phyloP scores from a whole-genome alignment of 1,140 invertebrate genomes.

The Andrena cerasifolii region DNA sequence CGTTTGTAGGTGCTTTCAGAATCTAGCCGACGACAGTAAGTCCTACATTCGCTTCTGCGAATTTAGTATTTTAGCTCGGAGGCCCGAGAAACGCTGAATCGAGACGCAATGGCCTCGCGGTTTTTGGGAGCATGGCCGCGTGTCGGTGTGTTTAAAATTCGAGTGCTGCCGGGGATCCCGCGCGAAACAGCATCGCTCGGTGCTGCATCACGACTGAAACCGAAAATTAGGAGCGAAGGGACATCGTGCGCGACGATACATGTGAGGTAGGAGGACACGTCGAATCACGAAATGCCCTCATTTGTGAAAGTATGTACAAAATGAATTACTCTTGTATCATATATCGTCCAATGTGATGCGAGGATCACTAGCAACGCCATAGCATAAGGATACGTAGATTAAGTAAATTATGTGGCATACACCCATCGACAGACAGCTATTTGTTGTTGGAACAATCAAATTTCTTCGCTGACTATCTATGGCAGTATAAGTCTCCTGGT shows the following conservation, averaged over 20 bases:
- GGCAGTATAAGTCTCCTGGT: conserved; percentile 40
- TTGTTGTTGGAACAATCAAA: conserved; percentile 50
- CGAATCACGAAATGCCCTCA: conserved; percentile 25
- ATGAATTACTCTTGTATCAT: conserved; percentile 74
- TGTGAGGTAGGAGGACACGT: conserved; percentile 11
- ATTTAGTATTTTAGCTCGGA: conserved; percentile 23
- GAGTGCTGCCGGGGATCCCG: conserved; percentile 17
- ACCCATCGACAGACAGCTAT: conserved; percentile 33
- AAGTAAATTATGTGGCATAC: conserved; percentile 62
- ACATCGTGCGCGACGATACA: conserved; percentile 38
- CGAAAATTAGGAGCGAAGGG: background rate
- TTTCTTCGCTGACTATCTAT: conserved; percentile 36
- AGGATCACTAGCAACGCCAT: conserved; percentile 38
- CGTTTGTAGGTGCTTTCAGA: conserved; percentile 41
- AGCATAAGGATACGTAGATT: conserved; percentile 44
- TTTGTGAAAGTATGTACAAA: conserved; percentile 75
- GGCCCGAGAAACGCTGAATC: conserved; percentile 19
- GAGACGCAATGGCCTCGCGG: no score
- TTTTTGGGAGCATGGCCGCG: no score
- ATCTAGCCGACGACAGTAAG: background rate
- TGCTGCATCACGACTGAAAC: conserved; percentile 21
- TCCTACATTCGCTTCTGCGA: conserved; percentile 14
- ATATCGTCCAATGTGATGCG: conserved; percentile 46
- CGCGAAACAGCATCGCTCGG: background rate
- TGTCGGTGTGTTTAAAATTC: conserved; percentile 5